phyloP scores from a whole-genome alignment of 2,113 vertebrate genomes.

The Paramisgurnus dabryanus region DNA sequence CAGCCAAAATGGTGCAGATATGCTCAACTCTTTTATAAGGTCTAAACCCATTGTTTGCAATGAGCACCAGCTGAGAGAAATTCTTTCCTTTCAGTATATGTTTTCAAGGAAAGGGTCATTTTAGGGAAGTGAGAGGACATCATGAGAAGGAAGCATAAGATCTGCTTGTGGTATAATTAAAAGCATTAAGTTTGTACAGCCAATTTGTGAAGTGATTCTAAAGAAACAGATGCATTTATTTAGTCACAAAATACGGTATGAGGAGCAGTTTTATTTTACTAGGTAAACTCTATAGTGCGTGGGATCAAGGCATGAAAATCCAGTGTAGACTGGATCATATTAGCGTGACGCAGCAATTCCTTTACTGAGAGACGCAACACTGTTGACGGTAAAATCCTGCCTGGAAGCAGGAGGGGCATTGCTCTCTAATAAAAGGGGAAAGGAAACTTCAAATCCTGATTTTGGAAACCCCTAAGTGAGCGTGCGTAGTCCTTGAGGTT shows the following conservation, averaged over 20 bases:
- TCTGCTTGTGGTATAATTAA: conserved; percentile 1
- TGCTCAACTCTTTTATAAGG: background rate
- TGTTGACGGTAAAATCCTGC: conserved; percentile 74
- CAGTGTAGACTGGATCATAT: conserved; percentile 41
- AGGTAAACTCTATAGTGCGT: background rate
- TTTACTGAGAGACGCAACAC: conserved; percentile 73
- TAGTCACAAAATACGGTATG: background rate
- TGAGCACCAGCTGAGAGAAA: background rate
- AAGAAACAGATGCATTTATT: background rate
- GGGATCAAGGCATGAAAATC: background rate
- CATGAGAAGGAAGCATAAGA: conserved; percentile 7
- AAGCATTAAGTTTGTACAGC: background rate
- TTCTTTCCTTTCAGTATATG: conserved; percentile 27
- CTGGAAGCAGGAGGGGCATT: conserved; percentile 64
- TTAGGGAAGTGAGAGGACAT: conserved; percentile 32
- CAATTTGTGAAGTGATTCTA: background rate
- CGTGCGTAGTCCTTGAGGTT: conserved; percentile 5
- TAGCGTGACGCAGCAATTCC: conserved; percentile 68
- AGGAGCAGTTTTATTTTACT: background rate
- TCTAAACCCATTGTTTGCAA: background rate
- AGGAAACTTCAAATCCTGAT: conserved; percentile 58
- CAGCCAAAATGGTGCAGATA: background rate
- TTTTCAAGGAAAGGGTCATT: conserved; percentile 45
- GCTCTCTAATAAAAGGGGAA: conserved; percentile 63
- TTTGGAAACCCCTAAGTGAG: conserved; percentile 72